These are phyloP conservation scores for Albula goreensis DNA, from an alignment of 2,113 vertebrate genomes.

Conservation along the genomic window DNA sequence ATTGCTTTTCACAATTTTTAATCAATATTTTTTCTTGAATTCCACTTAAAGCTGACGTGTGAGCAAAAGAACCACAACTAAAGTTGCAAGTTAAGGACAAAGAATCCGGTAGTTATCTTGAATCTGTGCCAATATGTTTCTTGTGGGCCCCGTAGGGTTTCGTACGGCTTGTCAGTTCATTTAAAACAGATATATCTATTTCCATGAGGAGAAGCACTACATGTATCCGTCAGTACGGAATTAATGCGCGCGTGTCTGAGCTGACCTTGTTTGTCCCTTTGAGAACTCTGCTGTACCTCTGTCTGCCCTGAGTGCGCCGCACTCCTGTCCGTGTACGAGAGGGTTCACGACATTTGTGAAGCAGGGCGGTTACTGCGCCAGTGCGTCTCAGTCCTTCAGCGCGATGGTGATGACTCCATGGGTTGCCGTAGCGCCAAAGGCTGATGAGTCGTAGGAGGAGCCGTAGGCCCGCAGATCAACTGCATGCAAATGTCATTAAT, in stretches of 20 bases:
- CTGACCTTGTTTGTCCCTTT: background rate
- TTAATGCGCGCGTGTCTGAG: background rate
- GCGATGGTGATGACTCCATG: background rate
- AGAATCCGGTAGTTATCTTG: background rate
- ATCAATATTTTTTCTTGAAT: background rate
- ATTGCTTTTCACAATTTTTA: too few relatives aligned
- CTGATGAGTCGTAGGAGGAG: background rate
- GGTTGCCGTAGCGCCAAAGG: background rate
- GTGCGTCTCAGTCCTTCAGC: slow-evolving; percentile 9
- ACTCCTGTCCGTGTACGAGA: background rate
- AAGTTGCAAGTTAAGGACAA: background rate
- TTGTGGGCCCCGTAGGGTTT: background rate
- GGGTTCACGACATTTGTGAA: background rate
- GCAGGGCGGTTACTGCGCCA: background rate
- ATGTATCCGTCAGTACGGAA: background rate
- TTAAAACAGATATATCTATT: background rate
- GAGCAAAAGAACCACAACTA: background rate
- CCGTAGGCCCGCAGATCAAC: too few relatives aligned
- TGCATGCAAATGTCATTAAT: background rate
- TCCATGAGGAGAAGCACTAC: background rate
- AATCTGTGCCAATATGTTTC: background rate
- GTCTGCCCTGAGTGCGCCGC: background rate
- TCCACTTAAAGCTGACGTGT: background rate
- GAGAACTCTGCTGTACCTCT: background rate
- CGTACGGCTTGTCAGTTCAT: background rate